phyloP scores from a whole-genome alignment of 2,888 invertebrate species.

The Scaptomyza caliginosa region DNA sequence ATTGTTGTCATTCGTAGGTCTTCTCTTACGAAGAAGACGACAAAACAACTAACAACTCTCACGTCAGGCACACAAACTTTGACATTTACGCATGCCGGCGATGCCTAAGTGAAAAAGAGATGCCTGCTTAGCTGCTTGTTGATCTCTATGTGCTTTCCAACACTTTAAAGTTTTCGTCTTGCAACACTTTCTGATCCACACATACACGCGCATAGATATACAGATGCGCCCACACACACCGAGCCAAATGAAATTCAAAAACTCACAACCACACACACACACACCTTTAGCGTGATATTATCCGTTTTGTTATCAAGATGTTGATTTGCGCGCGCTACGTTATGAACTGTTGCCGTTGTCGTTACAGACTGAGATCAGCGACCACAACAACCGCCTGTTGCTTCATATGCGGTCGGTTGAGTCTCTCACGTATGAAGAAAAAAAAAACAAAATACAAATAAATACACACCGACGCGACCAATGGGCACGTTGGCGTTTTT shows the following conservation, averaged over 20 bases:
- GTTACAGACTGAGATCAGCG: conserved; percentile 72
- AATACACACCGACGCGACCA: conserved; percentile 27
- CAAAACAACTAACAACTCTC: conserved; percentile 29
- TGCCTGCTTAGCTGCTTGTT: conserved; percentile 15
- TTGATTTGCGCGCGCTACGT: conserved; percentile 65
- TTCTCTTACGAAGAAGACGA: conserved; percentile 17
- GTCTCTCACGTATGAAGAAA: conserved; percentile 6
- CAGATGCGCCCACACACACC: conserved; percentile 12
- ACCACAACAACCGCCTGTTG: conserved; percentile 76
- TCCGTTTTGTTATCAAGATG: conserved; percentile 42
- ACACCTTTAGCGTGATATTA: conserved; percentile 37
- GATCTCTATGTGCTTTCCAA: conserved; percentile 42
- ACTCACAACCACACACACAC: conserved; percentile 22
- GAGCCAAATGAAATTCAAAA: conserved; percentile 36
- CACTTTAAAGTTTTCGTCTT: conserved; percentile 48
- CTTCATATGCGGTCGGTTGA: conserved; percentile 43
- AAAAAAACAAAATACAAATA: conserved; percentile 13
- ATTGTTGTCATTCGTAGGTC: conserved; percentile 53
- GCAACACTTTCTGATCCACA: conserved; percentile 63
- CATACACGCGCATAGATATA: conserved; percentile 11
- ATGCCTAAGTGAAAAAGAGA: conserved; percentile 57
- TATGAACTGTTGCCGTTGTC: conserved; percentile 70
- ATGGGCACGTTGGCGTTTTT: conserved; percentile 51
- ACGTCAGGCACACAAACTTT: conserved; percentile 28
- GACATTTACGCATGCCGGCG: conserved; percentile 48